Evolutionary conservation across 2,113 vertebrate species (phyloP).

Genomic region (Phodopus roborovskii): DNA sequence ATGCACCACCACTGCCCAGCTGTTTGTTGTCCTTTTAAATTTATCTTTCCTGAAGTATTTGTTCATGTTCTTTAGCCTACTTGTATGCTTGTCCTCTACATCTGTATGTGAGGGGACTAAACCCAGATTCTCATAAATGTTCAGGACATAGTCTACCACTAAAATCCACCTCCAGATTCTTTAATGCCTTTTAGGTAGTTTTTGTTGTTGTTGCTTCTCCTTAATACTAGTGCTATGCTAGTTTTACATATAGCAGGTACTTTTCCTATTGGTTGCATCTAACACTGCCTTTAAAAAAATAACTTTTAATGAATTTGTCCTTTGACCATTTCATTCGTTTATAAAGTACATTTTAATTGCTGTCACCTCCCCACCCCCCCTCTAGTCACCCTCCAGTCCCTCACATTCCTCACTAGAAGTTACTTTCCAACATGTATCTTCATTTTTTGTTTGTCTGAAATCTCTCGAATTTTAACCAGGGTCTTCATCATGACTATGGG

Average conservation of each 20-base stretch:
- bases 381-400: not conserved
- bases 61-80: not conserved
- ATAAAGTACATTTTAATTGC: not conserved
- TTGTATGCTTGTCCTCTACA: not conserved
- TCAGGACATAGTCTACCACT: not conserved
- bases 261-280: not conserved
- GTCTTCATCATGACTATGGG: not conserved
- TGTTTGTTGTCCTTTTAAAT: not conserved
- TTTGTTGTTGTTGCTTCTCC: not conserved
- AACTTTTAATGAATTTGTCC: not conserved
- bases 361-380: no score
- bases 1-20: no score
- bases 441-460: not conserved
- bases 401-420: not conserved
- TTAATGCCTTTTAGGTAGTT: not conserved
- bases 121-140: not conserved
- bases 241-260: not conserved
- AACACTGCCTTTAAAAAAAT: not conserved
- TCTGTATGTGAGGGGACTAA: not conserved
- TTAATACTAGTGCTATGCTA: not conserved
- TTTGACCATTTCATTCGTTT: not conserved
- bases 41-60: not conserved
- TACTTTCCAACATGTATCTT: not conserved
- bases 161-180: not conserved
- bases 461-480: not conserved